Conservation (phyloP, 1,140 invertebrate genomes). For the Wasmannia auropunctata region DNA sequence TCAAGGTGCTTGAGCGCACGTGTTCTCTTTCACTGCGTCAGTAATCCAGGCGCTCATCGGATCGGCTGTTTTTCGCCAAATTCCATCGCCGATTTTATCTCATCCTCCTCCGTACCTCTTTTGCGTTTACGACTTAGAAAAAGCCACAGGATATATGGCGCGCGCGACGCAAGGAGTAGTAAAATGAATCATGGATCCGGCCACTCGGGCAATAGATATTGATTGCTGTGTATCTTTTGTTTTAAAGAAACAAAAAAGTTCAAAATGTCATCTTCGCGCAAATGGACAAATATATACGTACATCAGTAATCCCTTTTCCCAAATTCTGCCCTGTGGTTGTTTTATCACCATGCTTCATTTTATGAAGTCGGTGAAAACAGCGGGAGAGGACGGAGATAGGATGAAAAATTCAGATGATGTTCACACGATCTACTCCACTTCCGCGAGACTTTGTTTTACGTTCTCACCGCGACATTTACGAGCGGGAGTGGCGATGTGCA, state of each 20-base stretch:
- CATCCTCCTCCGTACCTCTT: not conserved
- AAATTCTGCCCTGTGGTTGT: not conserved
- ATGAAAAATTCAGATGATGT: slow-evolving; percentile 54
- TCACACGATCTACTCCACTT: slow-evolving; percentile 25
- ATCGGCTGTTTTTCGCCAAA: slow-evolving; percentile 55
- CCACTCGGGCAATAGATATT: not conserved
- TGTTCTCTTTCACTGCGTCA: slow-evolving; percentile 56
- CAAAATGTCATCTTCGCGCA: not conserved
- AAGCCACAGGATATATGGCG: not conserved
- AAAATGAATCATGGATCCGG: not conserved
- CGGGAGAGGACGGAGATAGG: not conserved
- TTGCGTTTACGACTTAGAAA: not conserved
- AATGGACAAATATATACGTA: not conserved
- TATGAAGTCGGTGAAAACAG: slow-evolving; percentile 26
- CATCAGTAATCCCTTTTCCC: not conserved
- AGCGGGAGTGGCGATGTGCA: slow-evolving; percentile 11
- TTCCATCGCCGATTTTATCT: not conserved
- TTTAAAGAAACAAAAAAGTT: not conserved
- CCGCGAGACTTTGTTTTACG: slow-evolving; percentile 55
- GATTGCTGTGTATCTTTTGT: not conserved
- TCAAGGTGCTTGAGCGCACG: slow-evolving; percentile 67
- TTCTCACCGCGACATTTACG: slow-evolving; percentile 47
- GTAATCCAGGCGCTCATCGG: slow-evolving; percentile 45
- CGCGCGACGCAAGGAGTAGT: not conserved
- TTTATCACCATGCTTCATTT: slow-evolving; percentile 32